Evolutionary conservation across 2,888 invertebrate genomes (phyloP), one percentile per base, ranked within the genome.

Genomic region (Nemotelus pantherinus): DNA sequence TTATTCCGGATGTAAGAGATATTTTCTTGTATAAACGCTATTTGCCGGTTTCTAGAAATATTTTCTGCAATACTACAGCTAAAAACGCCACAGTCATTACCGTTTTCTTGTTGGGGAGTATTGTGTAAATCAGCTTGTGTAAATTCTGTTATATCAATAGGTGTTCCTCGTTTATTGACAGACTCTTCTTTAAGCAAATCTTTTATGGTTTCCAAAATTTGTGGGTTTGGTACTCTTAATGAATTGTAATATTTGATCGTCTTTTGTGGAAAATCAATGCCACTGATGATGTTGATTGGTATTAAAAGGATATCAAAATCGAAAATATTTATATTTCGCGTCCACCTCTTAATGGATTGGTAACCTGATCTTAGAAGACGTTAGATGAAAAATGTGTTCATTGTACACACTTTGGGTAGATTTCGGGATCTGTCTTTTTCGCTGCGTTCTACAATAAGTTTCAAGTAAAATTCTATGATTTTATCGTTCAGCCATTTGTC

Each of bases 381-480:
- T 41, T 9, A 1, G 41, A 63, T 63, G 43, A 63, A 63, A 25
- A 63, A 63, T 63, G 63, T 63, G 63, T 63, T 63, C 63, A 2
- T 63, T 63, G 63, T 63, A 63, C 5, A 39, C 2, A 63, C 63
- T 63, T 63, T 39, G 41, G 2, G 63, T 63, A 63, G 41, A 63
- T 63, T 2, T 41, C 63, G 43, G 41, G 63, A 63, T 43, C 39
- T 63, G 63, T 63, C 63, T 65, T 65, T 44, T 65, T 65, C 65
- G 47, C 45, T 65, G 65, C 65, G 65, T 10, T 65, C 65, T 44
- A 45, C 65, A 39, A 65, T 10, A 9, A 65, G 47, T 9, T 47
- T 65, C 47, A 44, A 65, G n/a, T 65, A 65, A n/a, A 65, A 65
- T 65, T 47, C 45, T 65, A 44, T 65, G n/a, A 65, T 47, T 65